A percentile compares a stretch with the other conserved stretches of the same genome.
These are phyloP conservation scores for Alouatta palliata DNA, from an alignment of 2,113 vertebrate species.

Conservation along the genomic window DNA sequence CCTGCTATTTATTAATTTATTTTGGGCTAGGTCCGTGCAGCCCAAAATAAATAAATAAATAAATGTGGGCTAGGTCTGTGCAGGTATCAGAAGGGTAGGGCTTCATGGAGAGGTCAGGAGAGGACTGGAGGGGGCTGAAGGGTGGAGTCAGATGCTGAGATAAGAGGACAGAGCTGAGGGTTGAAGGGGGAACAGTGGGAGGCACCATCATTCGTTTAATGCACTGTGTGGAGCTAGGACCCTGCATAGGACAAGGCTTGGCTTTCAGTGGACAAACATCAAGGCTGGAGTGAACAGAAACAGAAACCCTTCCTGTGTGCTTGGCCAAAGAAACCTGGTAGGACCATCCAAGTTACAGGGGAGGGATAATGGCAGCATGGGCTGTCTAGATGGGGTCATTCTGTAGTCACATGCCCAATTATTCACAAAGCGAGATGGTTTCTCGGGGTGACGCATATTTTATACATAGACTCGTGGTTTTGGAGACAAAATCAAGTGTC, in stretches of 20 bases:
- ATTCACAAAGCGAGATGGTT: neutral
- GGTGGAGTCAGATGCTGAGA: neutral
- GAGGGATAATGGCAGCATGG: neutral
- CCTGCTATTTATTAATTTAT: neutral
- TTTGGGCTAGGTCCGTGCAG: neutral
- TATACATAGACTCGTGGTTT: neutral
- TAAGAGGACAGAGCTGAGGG: neutral
- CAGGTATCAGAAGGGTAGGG: neutral
- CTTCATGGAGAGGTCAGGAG: neutral
- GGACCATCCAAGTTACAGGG: neutral
- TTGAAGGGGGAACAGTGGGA: neutral
- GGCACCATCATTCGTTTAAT: neutral
- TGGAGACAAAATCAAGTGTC: neutral
- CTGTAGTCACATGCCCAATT: neutral
- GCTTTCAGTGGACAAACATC: neutral
- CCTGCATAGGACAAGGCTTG: neutral
- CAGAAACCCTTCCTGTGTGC: neutral
- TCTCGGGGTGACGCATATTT: neutral
- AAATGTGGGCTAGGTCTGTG: neutral
- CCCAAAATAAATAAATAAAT: too few species aligned
- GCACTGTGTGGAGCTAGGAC: accelerated
- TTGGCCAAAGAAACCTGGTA: neutral
- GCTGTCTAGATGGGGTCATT: accelerated
- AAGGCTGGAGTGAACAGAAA: neutral
- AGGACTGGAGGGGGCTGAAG: neutral